A percentile compares a stretch with the other conserved stretches of the same genome.
phyloP scores from a whole-genome alignment of 2,797 vertebrate species.

The Sorex maritimensis region DNA sequence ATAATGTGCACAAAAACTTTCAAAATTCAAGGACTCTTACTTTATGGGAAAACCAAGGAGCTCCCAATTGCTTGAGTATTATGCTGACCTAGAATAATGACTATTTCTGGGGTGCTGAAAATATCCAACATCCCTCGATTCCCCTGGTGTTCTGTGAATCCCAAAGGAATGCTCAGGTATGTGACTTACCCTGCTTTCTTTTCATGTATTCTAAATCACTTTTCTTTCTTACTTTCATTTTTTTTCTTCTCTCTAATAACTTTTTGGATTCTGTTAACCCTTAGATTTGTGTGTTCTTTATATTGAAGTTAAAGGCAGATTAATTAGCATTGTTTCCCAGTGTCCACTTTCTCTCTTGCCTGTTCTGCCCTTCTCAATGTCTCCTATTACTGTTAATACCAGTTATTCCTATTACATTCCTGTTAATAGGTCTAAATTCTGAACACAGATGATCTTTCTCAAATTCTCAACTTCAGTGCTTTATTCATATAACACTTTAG shows the following conservation, averaged over 20 bases:
- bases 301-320: background rate
- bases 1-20: background rate
- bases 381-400: background rate
- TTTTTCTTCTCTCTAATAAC: background rate
- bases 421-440: background rate
- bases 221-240: conserved; percentile 24
- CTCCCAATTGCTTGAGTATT: background rate
- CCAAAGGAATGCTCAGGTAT: background rate
- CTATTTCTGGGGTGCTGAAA: background rate
- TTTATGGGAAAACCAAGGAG: background rate
- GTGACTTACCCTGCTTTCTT: background rate
- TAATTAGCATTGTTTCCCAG: background rate
- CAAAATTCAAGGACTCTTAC: conserved; percentile 2
- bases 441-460: background rate
- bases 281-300: background rate
- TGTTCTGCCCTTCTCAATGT: background rate
- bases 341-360: background rate
- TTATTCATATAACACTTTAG: background rate
- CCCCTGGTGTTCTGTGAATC: background rate
- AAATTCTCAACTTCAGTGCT: background rate
- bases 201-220: background rate
- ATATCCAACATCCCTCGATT: background rate
- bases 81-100: background rate
- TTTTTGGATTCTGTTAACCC: background rate
- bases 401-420: too few relatives aligned